phyloP scores from a whole-genome alignment of 2,113 vertebrate species.

The Piaya cayana region DNA sequence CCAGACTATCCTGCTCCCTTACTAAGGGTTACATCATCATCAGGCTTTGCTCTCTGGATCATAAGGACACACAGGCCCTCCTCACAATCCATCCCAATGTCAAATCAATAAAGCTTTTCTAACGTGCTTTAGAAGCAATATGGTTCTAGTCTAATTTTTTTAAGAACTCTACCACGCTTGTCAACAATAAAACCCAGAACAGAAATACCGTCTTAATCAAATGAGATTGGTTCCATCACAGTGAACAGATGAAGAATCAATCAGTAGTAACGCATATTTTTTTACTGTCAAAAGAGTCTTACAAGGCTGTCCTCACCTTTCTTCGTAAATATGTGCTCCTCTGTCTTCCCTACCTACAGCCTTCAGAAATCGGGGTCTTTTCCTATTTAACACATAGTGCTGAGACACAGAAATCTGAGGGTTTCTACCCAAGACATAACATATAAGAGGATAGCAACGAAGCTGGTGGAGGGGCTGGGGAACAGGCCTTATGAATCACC shows the following conservation, averaged over 20 bases:
- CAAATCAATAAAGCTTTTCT: not conserved
- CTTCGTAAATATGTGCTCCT: fast-evolving
- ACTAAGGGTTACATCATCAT: not conserved
- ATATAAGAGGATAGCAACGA: too few relatives aligned
- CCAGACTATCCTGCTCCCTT: not conserved
- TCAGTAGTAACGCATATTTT: not conserved
- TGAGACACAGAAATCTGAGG: not conserved
- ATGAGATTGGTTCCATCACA: not conserved
- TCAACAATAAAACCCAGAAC: not conserved
- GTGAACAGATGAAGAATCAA: not conserved
- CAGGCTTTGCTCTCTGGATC: not conserved
- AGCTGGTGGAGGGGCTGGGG: too few relatives aligned
- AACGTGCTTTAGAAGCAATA: not conserved
- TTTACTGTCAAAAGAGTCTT: not conserved
- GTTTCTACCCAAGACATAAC: not conserved
- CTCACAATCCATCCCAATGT: not conserved
- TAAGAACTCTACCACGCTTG: not conserved
- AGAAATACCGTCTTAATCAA: not conserved
- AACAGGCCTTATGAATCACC: too few relatives aligned
- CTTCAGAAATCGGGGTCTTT: not conserved
- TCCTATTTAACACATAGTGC: not conserved
- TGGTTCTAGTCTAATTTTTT: not conserved
- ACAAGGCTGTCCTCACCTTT: not conserved
- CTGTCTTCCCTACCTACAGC: not conserved
- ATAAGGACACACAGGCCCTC: not conserved